Evolutionary conservation across 92 coral and sea anemone genomes (phyloP).

Genomic region (Actinostola sp.): DNA sequence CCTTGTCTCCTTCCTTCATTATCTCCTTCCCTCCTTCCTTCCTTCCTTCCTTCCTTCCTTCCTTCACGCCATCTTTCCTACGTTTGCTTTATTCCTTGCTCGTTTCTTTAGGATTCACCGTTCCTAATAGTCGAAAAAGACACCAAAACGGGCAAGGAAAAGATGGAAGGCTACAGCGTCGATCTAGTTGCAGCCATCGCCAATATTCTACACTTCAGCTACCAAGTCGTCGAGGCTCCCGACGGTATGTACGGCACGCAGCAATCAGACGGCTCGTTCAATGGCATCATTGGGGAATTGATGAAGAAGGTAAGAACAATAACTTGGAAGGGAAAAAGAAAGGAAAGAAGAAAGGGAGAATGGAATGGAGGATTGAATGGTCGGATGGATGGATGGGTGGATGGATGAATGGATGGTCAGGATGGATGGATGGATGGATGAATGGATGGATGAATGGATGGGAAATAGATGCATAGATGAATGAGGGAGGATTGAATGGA

Average conservation of each 20-base stretch:
- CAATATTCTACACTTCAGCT: constrained; percentile 58
- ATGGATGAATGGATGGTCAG: no score
- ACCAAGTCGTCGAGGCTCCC: constrained; percentile 59
- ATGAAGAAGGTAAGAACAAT: constrained; percentile 35
- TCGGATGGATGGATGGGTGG: no score
- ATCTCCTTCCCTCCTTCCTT: no score
- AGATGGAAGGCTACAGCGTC: constrained; percentile 76
- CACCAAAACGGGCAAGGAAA: constrained; percentile 46
- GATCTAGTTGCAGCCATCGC: constrained; percentile 71
- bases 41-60: no score
- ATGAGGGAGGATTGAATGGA: no score
- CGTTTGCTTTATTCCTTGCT: neutral
- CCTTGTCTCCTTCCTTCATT: no score
- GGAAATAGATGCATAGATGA: no score
- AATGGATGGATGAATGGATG: no score
- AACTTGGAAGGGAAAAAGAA: no score
- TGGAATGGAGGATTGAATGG: no score
- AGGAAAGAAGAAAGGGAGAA: no score
- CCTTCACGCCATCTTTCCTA: neutral
- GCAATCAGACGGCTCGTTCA: constrained; percentile 62
- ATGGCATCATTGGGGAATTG: constrained; percentile 78
- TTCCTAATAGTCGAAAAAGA: constrained; percentile 32
- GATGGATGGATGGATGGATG: no score
- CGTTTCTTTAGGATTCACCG: constrained; percentile 42
- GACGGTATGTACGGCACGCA: constrained; percentile 76